Percentiles rank a stretch among this genome's conserved stretches.
Conservation (phyloP, 1,140 invertebrate species). For the Latrodectus geometricus region DNA sequence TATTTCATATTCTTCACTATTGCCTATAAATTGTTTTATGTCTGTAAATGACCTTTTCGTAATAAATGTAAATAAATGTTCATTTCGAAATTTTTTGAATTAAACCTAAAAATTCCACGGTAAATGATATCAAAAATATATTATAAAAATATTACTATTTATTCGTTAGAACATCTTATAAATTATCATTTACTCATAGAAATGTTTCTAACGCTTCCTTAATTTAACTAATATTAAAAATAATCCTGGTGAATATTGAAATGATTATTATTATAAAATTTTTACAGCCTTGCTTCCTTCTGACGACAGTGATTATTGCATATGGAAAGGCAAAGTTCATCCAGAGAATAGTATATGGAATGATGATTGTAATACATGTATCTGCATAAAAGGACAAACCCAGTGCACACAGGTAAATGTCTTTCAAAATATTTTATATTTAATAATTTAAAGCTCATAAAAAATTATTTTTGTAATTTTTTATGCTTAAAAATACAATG, state of each 20-base stretch:
- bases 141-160: too few species aligned
- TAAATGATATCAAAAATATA: too few species aligned
- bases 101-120: too few species aligned
- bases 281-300: constrained; percentile 33
- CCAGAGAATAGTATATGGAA: constrained; percentile 76
- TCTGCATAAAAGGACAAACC: constrained; percentile 79
- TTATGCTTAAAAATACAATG: too few species aligned
- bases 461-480: too few species aligned
- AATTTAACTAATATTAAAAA: not conserved
- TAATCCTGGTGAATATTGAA: not conserved
- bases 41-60: not conserved
- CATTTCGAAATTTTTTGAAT: too few species aligned
- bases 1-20: not conserved
- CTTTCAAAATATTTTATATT: too few species aligned
- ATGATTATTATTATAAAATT: not conserved
- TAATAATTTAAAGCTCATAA: too few species aligned
- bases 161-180: not conserved
- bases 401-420: constrained; percentile 80
- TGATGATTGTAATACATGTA: constrained; percentile 85
- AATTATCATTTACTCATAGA: not conserved
- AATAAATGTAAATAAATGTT: too few species aligned
- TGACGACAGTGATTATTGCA: constrained; percentile 39
- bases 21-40: not conserved
- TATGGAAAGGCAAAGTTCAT: constrained; percentile 71
- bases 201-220: too few species aligned